Conservation (phyloP, 1,140 invertebrate species). For the Pseudachorutes palmiensis region DNA sequence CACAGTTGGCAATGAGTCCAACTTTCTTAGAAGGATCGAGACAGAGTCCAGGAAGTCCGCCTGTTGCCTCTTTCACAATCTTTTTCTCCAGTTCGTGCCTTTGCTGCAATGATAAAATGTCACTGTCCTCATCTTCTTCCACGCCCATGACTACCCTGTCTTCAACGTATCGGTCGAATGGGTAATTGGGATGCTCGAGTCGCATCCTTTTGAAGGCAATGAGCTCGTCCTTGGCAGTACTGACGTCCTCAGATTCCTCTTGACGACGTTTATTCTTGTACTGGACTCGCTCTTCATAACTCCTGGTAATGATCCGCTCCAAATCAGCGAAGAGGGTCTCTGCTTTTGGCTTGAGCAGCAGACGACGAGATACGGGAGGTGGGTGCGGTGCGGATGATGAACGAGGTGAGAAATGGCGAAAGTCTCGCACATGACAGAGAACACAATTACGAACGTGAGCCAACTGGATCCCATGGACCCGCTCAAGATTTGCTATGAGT, state of each 20-base stretch:
- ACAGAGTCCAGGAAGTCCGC: constrained; percentile 28
- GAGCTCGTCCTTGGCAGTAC: constrained; percentile 1
- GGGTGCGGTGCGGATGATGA: not conserved
- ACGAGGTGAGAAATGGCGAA: constrained; percentile 3
- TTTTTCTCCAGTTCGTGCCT: constrained; percentile 30
- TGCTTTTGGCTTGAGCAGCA: constrained; percentile 26
- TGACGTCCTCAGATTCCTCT: not conserved
- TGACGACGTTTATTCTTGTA: constrained; percentile 4
- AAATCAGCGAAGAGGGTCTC: constrained; percentile 30
- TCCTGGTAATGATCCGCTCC: constrained; percentile 23
- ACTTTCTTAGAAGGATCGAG: constrained; percentile 31
- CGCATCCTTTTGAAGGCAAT: not conserved
- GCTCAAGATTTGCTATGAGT: constrained; percentile 25
- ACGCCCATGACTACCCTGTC: not conserved
- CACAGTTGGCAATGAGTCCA: constrained; percentile 23
- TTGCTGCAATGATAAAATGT: constrained; percentile 27
- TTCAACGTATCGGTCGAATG: not conserved
- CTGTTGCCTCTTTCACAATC: constrained; percentile 26
- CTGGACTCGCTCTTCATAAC: constrained; percentile 9
- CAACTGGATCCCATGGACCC: constrained; percentile 11
- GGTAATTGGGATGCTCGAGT: not conserved
- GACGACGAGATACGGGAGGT: constrained; percentile 16
- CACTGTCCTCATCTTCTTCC: not conserved
- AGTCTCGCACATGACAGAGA: constrained; percentile 31
- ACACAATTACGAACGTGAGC: constrained; percentile 22